Base-by-base conservation (phyloP, 1,140 invertebrate genomes). In the Procambarus clarkii region DNA sequence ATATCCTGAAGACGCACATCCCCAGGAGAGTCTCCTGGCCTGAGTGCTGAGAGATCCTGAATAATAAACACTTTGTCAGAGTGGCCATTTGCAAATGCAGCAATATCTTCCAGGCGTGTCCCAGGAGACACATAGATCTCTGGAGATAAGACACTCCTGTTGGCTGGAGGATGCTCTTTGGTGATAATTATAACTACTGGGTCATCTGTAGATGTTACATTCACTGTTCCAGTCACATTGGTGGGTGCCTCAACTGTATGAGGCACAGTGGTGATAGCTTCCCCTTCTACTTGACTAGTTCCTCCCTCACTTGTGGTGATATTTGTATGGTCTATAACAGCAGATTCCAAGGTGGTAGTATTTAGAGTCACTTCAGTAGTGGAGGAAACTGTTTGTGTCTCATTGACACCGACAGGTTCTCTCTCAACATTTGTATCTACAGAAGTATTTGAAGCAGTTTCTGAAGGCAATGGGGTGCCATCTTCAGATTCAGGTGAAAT, bases 1-100 rank as follows among this genome's bases (percentile, higher is more conserved):
- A 86, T 21, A n/a, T 46, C 77, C 44, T 80, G 86, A 7, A 91
- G 46, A n/a, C 88, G 76, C 1, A 50, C 83, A 85, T 91, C 83
- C 44, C 88, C 88, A 34, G 88, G 88, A 2, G 88, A 91, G 64
- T 85, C 88, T 91, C 88, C 88, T 24, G 82, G 82, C 45, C 74
- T 78, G 45, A 91, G 69, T 69, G 82, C 82, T 5, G 88, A 91
- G 50, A 91, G 74, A 69, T 91, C 83, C 13, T 54, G 88, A 3
- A 79, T 11, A 44, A 77, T 45, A 5, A 69, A 18, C 44, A 8
- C 2, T 44, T 74, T 85, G 15, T 44, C 58, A 48, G 82, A 45
- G n/a, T 4, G 24, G 18, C n/a, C 21, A 34, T 91, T 85, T 34
- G 82, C 71, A 45, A 91, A 91, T 7, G 81, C 45, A 21, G 18